Percentiles rank a stretch among this genome's conserved stretches.
phyloP scores from a whole-genome alignment of 2,888 invertebrate species.

The Coelinius sp. region DNA sequence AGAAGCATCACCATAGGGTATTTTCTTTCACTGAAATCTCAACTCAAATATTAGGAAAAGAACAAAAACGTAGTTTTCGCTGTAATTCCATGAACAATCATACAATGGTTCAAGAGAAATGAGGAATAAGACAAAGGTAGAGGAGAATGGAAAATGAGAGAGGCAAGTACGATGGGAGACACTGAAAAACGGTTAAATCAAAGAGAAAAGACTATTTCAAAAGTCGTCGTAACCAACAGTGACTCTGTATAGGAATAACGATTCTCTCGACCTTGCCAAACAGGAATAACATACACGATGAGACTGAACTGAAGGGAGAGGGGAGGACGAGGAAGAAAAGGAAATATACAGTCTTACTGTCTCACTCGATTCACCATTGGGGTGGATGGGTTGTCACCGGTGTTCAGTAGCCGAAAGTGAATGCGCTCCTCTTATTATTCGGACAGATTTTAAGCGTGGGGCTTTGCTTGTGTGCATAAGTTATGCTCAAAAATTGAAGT shows the following conservation, averaged over 20 bases:
- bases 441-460: conserved; percentile 63
- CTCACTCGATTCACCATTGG: conserved; percentile 43
- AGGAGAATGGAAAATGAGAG: conserved; percentile 16
- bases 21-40: background rate
- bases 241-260: conserved; percentile 58
- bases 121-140: conserved; percentile 1
- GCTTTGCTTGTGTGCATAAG: conserved; percentile 57
- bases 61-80: background rate
- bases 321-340: conserved; percentile 35
- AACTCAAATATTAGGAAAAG: background rate
- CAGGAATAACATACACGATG: conserved; percentile 53
- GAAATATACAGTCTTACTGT: conserved; percentile 41
- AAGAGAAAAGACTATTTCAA: conserved; percentile 44
- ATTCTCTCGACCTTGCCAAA: conserved; percentile 62
- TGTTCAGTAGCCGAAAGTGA: conserved; percentile 60
- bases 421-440: conserved; percentile 65
- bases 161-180: conserved; percentile 4
- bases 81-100: conserved; percentile 3
- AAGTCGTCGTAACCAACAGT: conserved; percentile 48
- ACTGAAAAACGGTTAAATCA: conserved; percentile 59
- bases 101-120: conserved; percentile 13
- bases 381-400: conserved; percentile 62
- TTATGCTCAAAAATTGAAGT: conserved; percentile 65
- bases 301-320: conserved; percentile 24
- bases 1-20: background rate